These are phyloP conservation scores for Pangasius larnaudii DNA, from an alignment of 2,797 vertebrate species.

Conservation along the genomic window DNA sequence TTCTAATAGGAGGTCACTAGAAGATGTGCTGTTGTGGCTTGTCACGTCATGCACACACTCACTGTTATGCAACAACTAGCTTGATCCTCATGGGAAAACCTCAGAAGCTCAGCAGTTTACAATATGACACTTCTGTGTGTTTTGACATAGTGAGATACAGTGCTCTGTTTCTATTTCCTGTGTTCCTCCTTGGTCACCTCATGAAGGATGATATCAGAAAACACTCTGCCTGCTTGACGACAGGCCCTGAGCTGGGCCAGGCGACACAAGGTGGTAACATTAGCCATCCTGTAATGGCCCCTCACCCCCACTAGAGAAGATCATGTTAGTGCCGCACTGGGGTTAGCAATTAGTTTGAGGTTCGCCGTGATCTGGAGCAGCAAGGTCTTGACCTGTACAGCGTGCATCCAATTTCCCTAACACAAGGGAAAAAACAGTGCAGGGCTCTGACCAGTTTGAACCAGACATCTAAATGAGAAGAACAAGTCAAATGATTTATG, in stretches of 20 bases:
- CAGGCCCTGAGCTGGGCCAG: background rate
- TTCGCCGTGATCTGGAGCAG: background rate
- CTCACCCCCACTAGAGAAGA: background rate
- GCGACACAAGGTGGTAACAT: conserved; percentile 10
- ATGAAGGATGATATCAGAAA: conserved; percentile 16
- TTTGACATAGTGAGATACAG: background rate
- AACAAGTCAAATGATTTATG: conserved; percentile 10
- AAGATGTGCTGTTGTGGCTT: background rate
- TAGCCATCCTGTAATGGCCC: conserved; percentile 9
- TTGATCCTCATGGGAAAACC: background rate
- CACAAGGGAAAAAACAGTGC: background rate
- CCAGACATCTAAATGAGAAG: conserved; percentile 29
- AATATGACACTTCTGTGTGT: background rate
- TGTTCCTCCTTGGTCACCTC: background rate
- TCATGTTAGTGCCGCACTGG: conserved; percentile 24
- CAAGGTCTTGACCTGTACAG: conserved; percentile 12
- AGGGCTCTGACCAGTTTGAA: conserved; percentile 39
- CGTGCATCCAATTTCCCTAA: conserved; percentile 36
- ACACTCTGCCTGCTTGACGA: background rate
- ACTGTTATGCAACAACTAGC: conserved; percentile 6
- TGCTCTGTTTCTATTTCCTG: background rate
- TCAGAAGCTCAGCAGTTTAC: background rate
- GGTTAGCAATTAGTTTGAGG: conserved; percentile 28
- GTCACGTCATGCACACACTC: background rate
- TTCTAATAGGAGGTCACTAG: background rate